Conservation (phyloP, 2,113 vertebrate species). For the Pundamilia nyererei region DNA sequence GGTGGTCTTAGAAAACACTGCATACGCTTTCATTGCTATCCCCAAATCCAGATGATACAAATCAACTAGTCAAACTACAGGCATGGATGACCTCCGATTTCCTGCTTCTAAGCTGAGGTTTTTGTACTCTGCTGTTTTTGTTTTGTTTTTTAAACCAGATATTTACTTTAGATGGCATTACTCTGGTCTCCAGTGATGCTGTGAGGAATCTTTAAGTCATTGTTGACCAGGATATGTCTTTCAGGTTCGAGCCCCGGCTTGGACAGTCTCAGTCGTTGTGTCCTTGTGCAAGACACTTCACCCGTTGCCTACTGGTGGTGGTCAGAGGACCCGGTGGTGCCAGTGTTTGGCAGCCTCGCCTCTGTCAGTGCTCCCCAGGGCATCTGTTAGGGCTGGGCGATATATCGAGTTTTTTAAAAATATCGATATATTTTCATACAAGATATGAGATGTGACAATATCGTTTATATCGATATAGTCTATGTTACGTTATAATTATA, state of each 20-base stretch:
- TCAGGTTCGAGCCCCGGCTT: background rate
- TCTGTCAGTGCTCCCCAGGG: too few relatives aligned
- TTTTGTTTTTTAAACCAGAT: background rate
- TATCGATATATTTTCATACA: too few relatives aligned
- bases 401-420: too few relatives aligned
- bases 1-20: background rate
- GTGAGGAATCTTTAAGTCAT: background rate
- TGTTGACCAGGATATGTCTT: background rate
- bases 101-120: background rate
- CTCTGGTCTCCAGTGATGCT: background rate
- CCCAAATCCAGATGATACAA: background rate
- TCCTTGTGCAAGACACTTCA: background rate
- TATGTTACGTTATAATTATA: too few relatives aligned
- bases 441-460: too few relatives aligned
- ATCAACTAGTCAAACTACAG: background rate
- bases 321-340: too few relatives aligned
- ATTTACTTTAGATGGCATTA: background rate
- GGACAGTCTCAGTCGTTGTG: background rate
- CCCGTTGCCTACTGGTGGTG: too few relatives aligned
- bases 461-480: too few relatives aligned
- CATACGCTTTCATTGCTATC: background rate
- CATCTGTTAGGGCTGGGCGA: too few relatives aligned
- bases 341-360: too few relatives aligned
- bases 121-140: rapidly evolving
- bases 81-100: background rate